phyloP scores from a whole-genome alignment of 2,797 vertebrate genomes.

The Diglossa cyanea region DNA sequence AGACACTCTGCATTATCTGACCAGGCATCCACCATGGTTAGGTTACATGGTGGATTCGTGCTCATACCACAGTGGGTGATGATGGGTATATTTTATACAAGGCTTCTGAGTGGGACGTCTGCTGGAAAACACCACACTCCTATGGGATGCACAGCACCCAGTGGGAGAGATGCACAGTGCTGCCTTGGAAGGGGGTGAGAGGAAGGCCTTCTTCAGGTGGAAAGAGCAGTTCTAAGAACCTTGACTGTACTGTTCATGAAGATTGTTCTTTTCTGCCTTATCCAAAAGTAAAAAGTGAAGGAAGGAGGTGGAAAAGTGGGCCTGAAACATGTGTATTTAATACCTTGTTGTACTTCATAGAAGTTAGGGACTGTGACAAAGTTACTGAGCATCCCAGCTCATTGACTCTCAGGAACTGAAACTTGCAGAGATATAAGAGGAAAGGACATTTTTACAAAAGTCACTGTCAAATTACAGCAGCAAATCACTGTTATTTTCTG shows the following conservation, averaged over 20 bases:
- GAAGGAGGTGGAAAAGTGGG: background rate
- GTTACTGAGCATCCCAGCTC: background rate
- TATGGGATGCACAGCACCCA: background rate
- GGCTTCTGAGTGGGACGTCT: background rate
- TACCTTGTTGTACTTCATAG: background rate
- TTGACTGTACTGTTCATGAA: background rate
- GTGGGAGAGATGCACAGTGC: background rate
- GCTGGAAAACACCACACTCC: background rate
- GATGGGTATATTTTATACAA: background rate
- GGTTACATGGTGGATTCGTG: background rate
- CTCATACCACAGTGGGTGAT: background rate
- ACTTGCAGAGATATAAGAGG: background rate
- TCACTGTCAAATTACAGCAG: conserved; percentile 3
- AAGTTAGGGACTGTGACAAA: background rate
- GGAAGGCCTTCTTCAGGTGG: background rate
- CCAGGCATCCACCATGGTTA: background rate
- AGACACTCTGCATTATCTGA: background rate
- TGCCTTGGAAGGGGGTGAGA: background rate
- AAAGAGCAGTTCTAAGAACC: background rate
- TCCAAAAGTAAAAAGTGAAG: background rate
- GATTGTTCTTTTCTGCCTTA: background rate
- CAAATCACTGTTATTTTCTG: conserved; percentile 42
- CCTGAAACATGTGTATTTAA: background rate
- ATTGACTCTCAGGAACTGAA: background rate
- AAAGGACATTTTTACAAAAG: conserved; percentile 6